Conservation (phyloP, 2,797 vertebrate species). For the Lates japonicus region DNA sequence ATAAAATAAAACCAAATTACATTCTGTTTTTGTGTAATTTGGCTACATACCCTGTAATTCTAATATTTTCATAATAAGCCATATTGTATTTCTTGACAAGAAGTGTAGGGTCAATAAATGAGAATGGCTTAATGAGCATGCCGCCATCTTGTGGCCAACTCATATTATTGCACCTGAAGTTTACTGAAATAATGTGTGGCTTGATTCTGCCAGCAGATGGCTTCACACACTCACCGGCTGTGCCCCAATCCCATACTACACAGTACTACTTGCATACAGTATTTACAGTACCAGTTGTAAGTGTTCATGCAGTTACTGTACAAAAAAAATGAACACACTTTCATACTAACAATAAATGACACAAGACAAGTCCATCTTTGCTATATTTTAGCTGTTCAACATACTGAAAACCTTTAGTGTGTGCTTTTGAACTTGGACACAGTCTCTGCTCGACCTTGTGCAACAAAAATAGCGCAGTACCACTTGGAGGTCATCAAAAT, state of each 20-base stretch:
- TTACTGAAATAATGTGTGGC: fast-evolving
- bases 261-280: neutral
- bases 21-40: neutral
- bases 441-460: neutral
- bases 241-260: neutral
- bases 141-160: slow-evolving; percentile 45
- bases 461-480: neutral
- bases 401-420: neutral
- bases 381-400: neutral
- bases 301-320: neutral
- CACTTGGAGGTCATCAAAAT: neutral
- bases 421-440: neutral
- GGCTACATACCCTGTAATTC: neutral
- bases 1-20: neutral
- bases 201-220: slow-evolving; percentile 33
- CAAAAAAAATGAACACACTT: neutral
- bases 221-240: neutral
- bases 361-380: neutral
- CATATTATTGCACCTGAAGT: neutral
- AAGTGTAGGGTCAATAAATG: neutral
- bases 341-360: neutral
- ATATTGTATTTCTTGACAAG: neutral
- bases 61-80: neutral
- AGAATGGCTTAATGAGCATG: neutral
- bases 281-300: neutral